These are phyloP conservation scores for Melanotaenia nigrans DNA, from an alignment of 2,797 vertebrate species.

Conservation along the genomic window DNA sequence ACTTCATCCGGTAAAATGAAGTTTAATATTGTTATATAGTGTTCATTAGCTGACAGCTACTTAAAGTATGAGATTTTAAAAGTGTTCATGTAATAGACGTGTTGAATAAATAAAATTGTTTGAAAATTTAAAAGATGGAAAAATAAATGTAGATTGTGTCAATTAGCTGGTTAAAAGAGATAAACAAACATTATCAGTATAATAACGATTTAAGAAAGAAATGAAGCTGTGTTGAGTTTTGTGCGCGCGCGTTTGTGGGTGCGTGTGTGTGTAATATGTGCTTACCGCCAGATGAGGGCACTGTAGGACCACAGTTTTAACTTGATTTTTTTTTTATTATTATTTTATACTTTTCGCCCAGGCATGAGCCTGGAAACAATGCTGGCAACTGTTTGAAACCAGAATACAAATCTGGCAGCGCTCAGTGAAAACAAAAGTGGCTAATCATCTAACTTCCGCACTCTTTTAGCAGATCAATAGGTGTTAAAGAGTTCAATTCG, in stretches of 20 bases:
- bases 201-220: background rate
- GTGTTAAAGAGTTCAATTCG: constrained; percentile 46
- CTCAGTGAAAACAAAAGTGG: constrained; percentile 52
- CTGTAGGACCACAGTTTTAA: constrained; percentile 20
- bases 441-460: constrained; percentile 51
- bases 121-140: too few relatives aligned
- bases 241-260: too few relatives aligned
- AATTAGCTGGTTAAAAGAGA: too few relatives aligned
- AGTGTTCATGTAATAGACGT: too few relatives aligned
- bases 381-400: constrained; percentile 52
- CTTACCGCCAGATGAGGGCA: constrained; percentile 50
- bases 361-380: constrained; percentile 54
- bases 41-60: too few relatives aligned
- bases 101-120: too few relatives aligned
- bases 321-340: background rate
- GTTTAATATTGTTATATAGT: background rate
- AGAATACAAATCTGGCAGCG: constrained; percentile 53
- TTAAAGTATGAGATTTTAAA: too few relatives aligned
- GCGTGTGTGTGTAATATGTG: constrained; percentile 1
- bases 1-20: background rate
- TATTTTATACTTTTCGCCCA: background rate
- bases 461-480: constrained; percentile 53
- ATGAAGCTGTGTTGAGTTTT: background rate
- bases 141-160: too few relatives aligned
- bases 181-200: too few relatives aligned